phyloP scores from a whole-genome alignment of 2,113 vertebrate genomes.

The Nycticryphes semicollaris region DNA sequence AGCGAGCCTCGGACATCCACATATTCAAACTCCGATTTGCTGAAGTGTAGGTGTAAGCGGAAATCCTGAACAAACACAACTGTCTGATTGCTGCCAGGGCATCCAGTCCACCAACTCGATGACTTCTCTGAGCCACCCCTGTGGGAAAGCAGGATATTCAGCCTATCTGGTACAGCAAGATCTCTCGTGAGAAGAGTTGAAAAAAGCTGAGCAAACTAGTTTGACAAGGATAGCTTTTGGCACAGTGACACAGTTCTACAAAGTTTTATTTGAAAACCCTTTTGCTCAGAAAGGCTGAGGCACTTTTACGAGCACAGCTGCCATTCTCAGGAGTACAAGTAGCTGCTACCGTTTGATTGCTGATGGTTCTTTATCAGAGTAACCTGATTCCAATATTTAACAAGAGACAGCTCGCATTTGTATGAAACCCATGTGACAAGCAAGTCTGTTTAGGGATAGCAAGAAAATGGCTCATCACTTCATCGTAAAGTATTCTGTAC shows the following conservation, averaged over 20 bases:
- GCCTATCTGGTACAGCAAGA: background rate
- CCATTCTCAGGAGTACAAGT: background rate
- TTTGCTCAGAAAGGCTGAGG: background rate
- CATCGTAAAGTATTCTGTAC: background rate
- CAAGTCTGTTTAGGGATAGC: background rate
- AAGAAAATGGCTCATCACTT: too few relatives aligned
- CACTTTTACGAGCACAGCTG: slow-evolving; percentile 29
- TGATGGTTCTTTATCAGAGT: background rate
- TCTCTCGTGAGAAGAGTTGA: background rate
- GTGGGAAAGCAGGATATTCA: slow-evolving; percentile 33
- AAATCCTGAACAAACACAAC: slow-evolving; percentile 46
- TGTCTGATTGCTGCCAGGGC: background rate
- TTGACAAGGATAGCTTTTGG: slow-evolving; percentile 15
- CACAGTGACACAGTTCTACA: background rate
- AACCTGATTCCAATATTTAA: slow-evolving; percentile 9
- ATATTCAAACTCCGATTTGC: background rate
- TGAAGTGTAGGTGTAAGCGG: background rate
- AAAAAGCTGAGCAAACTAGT: slow-evolving; percentile 13
- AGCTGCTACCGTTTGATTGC: slow-evolving; percentile 4
- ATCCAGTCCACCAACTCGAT: background rate
- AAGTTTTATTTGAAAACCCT: slow-evolving; percentile 13
- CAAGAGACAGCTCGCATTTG: background rate
- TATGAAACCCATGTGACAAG: background rate
- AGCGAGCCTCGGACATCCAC: background rate
- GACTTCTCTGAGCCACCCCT: background rate